Evolutionary conservation across 92 coral and sea anemone genomes (phyloP).

Genomic region (Phenganax marumi): DNA sequence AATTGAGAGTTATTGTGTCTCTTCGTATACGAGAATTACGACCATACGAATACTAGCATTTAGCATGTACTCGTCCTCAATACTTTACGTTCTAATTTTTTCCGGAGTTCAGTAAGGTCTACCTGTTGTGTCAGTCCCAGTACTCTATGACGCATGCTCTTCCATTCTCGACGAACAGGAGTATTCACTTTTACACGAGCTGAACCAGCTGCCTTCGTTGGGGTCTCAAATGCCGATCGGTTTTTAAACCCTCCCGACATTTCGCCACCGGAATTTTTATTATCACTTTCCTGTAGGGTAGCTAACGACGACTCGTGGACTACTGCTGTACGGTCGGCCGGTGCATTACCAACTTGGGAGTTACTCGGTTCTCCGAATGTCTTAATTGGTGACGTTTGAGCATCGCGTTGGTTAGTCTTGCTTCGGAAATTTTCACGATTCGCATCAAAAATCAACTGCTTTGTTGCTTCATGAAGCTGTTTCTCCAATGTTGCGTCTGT

Average conservation of each 20-base stretch:
- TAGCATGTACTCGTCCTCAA: no score
- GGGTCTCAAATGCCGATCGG: constrained; percentile 50
- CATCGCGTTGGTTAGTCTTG: constrained; percentile 7
- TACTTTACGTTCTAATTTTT: no score
- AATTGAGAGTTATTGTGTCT: no score
- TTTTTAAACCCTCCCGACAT: background rate
- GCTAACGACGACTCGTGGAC: constrained; percentile 55
- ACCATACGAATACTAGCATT: no score
- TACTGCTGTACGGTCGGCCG: constrained; percentile 13
- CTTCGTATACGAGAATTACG: no score
- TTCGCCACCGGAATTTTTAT: background rate
- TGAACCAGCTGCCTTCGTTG: constrained; percentile 56
- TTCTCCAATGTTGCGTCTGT: constrained; percentile 20
- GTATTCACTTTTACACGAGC: constrained; percentile 54
- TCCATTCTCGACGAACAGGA: constrained; percentile 80
- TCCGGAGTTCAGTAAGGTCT: no score
- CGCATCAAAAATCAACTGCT: background rate
- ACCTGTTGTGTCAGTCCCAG: constrained; percentile 91
- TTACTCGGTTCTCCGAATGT: constrained; percentile 17
- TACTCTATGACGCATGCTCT: constrained; percentile 82
- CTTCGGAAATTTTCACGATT: background rate
- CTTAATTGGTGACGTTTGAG: constrained; percentile 33
- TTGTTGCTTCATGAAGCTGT: constrained; percentile 29
- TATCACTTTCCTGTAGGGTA: constrained; percentile 40
- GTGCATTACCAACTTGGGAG: background rate